phyloP scores from a whole-genome alignment of 2,113 vertebrate species.

The Rhineura floridana region DNA sequence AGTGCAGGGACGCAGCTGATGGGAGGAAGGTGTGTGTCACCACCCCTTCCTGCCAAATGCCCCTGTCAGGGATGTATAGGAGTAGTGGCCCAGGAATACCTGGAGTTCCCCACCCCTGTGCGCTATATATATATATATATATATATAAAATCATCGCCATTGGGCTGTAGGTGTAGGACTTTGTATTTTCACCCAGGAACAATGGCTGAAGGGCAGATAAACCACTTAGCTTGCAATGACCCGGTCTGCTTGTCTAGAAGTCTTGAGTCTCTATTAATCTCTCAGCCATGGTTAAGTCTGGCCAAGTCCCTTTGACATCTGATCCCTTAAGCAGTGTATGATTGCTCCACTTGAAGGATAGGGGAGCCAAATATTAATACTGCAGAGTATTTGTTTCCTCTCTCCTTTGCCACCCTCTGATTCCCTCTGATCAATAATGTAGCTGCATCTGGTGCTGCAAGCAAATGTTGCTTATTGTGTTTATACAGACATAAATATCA shows the following conservation, averaged over 20 bases:
- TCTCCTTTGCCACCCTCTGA: background rate
- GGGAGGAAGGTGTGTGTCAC: no score
- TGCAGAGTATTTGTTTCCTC: background rate
- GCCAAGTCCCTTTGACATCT: constrained; percentile 44
- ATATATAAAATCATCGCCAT: no score
- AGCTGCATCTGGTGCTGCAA: constrained; percentile 10
- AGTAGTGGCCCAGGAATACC: no score
- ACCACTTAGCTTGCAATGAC: background rate
- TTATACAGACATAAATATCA: constrained; percentile 44
- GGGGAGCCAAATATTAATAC: background rate
- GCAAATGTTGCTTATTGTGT: constrained; percentile 15
- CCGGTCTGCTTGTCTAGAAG: constrained; percentile 14
- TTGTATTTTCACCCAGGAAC: background rate
- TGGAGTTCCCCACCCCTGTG: no score
- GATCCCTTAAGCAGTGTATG: background rate
- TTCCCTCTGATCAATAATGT: background rate
- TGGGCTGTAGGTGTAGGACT: background rate
- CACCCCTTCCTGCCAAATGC: no score
- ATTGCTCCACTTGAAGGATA: constrained; percentile 41
- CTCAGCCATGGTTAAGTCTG: constrained; percentile 38
- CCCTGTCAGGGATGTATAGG: no score
- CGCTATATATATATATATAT: no score
- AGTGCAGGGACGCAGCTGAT: no score
- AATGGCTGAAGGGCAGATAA: background rate
- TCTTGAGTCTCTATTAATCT: constrained; percentile 45